Conservation (phyloP, 1,140 invertebrate species). For the Penaeus japonicus region DNA sequence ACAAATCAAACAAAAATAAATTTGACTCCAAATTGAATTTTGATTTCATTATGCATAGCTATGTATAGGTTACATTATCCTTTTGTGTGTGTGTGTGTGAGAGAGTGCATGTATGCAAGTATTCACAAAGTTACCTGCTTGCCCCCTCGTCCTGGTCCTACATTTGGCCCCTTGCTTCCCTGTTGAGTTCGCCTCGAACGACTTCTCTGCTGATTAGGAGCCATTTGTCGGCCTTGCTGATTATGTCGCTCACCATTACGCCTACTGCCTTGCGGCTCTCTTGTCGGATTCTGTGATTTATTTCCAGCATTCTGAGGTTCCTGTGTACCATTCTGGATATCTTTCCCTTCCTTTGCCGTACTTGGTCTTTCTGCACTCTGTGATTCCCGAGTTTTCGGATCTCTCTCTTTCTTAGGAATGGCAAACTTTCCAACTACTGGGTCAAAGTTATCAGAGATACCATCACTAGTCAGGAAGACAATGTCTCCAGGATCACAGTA, state of each 20-base stretch:
- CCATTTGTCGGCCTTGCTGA: too few species aligned
- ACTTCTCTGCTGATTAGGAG: too few species aligned
- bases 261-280: conserved; percentile 6
- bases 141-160: too few species aligned
- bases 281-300: not conserved
- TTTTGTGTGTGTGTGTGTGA: too few species aligned
- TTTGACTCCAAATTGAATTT: not conserved
- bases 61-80: not conserved
- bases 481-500: conserved; percentile 84
- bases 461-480: conserved; percentile 89
- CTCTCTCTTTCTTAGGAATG: conserved; percentile 65
- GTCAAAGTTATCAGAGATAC: conserved; percentile 94
- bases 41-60: not conserved
- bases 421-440: conserved; percentile 93
- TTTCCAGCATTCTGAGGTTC: conserved; percentile 10
- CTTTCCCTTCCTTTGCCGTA: not conserved
- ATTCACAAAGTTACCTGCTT: too few species aligned
- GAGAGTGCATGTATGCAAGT: too few species aligned
- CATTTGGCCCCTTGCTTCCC: too few species aligned
- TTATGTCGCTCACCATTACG: conserved; percentile 6
- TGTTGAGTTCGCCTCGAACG: too few species aligned
- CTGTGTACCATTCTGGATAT: not conserved
- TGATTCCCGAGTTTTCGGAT: not conserved
- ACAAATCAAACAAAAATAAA: not conserved
- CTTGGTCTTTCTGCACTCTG: not conserved